Percentiles rank a stretch among this genome's conserved stretches.
Evolutionary conservation across 2,113 vertebrate species (phyloP).

Genomic region (Oryzias woworae): DNA sequence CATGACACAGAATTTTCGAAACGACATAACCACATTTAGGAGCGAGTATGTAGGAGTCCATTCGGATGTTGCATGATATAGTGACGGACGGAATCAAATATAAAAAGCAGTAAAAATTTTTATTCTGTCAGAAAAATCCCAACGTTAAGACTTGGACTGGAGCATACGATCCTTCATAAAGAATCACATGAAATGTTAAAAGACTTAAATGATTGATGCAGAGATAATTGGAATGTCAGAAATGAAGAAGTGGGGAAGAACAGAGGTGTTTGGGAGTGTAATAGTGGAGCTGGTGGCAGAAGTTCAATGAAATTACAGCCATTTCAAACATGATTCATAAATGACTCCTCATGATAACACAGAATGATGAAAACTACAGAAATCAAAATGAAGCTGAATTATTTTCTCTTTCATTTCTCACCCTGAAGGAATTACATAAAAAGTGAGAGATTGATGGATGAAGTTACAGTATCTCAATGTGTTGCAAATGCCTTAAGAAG

Average conservation of each 20-base stretch:
- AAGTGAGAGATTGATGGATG: slow-evolving; percentile 37
- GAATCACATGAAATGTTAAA: slow-evolving; percentile 67
- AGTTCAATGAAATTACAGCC: slow-evolving; percentile 54
- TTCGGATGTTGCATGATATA: slow-evolving; percentile 48
- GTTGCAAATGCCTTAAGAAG: slow-evolving; percentile 39
- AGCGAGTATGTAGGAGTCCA: slow-evolving; percentile 16
- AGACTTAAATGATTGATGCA: slow-evolving; percentile 69
- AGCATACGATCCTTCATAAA: slow-evolving; percentile 54
- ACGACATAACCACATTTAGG: slow-evolving; percentile 8
- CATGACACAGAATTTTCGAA: slow-evolving; percentile 6
- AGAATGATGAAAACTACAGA: slow-evolving; percentile 51
- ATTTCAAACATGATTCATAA: slow-evolving; percentile 53
- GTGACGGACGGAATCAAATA: slow-evolving; percentile 42
- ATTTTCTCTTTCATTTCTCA: slow-evolving; percentile 38
- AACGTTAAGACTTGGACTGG: slow-evolving; percentile 16
- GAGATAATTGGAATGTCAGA: slow-evolving; percentile 70
- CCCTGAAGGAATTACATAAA: slow-evolving; percentile 48
- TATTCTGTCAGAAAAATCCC: slow-evolving; percentile 42
- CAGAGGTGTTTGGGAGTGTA: slow-evolving; percentile 53
- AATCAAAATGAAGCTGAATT: slow-evolving; percentile 41
- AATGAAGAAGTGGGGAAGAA: slow-evolving; percentile 58
- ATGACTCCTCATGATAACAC: slow-evolving; percentile 40
- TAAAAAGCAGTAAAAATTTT: slow-evolving; percentile 50
- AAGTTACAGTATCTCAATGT: slow-evolving; percentile 31
- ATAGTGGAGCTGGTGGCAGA: slow-evolving; percentile 49